Evolutionary conservation across 2,113 vertebrate species (phyloP), one percentile per base, ranked within the genome.

Genomic region (Caracal caracal): DNA sequence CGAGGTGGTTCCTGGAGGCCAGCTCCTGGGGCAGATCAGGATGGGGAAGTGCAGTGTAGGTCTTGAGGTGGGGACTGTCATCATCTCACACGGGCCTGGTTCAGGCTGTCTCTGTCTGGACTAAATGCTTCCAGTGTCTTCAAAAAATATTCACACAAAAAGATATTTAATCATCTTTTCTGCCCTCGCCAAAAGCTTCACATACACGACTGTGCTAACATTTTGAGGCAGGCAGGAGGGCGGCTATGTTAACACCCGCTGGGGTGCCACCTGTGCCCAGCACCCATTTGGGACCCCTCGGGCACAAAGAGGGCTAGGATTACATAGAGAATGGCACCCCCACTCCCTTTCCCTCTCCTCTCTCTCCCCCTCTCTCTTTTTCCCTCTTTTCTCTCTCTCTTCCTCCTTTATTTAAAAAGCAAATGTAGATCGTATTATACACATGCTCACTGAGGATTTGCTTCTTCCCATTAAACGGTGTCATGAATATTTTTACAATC

Each of bases 401-500:
- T 51, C 40, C 30, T 53, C 61, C 56, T 93, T 35, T 20, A 28
- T n/a, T 91, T 87, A 30, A 53, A 88, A 92, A n/a, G 75, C 24
- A 75, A 80, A 59, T 1, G 0, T 30, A 9, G 19, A 20, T 47
- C 0, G 0, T 17, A 3, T 51, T 16, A 70, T 1, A 6, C 2
- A 17, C 40, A n/a, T 1, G 1, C 5, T 73, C 8, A 7, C 0
- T 43, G 13, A 4, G 9, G 1, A 10, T 3, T 26, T 47, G 10
- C 49, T n/a, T 61, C 85, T 47, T 15, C n/a, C n/a, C 35, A 4
- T n/a, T 30, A 66, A 92, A 59, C 70, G 10, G 6, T 7, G 1
- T 61, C 40, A 0, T 16, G 49, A 78, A 19, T 10, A 49, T 59
- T 43, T 37, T 87, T 30, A 43, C 26, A 86, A 28, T 10, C 68